Conservation (phyloP, 2,888 invertebrate species). For the Chymomyza caudatula region DNA sequence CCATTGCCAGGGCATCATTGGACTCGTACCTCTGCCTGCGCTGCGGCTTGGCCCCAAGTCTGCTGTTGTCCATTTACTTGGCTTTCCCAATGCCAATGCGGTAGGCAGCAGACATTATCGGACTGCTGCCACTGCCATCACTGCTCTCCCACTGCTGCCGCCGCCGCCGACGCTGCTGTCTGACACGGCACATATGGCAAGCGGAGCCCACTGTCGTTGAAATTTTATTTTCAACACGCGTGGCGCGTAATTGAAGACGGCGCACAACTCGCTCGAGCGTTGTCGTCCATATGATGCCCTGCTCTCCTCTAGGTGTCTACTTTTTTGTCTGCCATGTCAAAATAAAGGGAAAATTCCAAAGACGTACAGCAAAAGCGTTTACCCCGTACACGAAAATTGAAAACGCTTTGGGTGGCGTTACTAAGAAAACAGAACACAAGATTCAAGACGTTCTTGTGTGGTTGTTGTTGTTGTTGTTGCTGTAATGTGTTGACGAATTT, state of each 20-base stretch:
- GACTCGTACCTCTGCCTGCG: constrained; percentile 5
- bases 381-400: constrained; percentile 65
- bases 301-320: constrained; percentile 8
- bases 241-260: constrained; percentile 66
- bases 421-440: constrained; percentile 62
- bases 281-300: background rate
- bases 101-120: constrained; percentile 46
- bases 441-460: too few species aligned
- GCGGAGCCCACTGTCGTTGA: constrained; percentile 39
- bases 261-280: constrained; percentile 25
- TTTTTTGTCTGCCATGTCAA: constrained; percentile 50
- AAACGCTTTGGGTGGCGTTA: constrained; percentile 73
- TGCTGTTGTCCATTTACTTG: constrained; percentile 57
- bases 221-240: constrained; percentile 71
- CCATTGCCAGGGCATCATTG: background rate
- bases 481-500: constrained; percentile 73
- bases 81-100: constrained; percentile 34
- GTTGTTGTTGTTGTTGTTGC: constrained; percentile 18
- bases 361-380: constrained; percentile 43
- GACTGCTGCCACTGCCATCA: constrained; percentile 21
- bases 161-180: too few species aligned
- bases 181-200: constrained; percentile 66
- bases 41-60: constrained; percentile 53
- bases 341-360: constrained; percentile 34
- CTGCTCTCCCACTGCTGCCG: too few species aligned